Percentiles rank a stretch among this genome's conserved stretches.
Conservation (phyloP, 2,888 invertebrate species). For the Gandaritis pyraliata region DNA sequence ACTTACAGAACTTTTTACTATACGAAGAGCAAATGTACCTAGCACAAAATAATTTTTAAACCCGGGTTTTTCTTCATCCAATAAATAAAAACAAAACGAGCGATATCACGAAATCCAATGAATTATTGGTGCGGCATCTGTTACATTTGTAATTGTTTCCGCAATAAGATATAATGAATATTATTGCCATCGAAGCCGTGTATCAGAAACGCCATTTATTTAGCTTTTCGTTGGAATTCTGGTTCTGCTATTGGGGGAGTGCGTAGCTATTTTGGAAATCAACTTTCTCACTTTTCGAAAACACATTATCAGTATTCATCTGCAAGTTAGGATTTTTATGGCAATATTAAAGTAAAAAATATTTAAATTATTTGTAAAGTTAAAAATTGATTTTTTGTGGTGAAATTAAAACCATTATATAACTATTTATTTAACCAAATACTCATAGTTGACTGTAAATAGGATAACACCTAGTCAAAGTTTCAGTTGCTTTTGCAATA, state of each 20-base stretch:
- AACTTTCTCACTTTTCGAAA: constrained; percentile 5
- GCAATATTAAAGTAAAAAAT: too few species aligned
- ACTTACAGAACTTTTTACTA: too few species aligned
- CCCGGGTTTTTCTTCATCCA: constrained; percentile 15
- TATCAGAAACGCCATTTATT: constrained; percentile 22
- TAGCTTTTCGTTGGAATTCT: constrained; percentile 25
- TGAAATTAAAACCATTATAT: too few species aligned
- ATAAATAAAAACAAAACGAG: constrained; percentile 27
- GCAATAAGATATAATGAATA: constrained; percentile 53
- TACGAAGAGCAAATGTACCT: too few species aligned
- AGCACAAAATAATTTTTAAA: constrained; percentile 5
- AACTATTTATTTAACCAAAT: too few species aligned
- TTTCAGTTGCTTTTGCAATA: not conserved
- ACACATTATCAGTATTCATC: too few species aligned
- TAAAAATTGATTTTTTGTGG: too few species aligned
- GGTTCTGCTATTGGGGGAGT: constrained; percentile 15
- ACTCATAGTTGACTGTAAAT: too few species aligned
- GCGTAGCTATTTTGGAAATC: not conserved
- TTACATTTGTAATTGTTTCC: constrained; percentile 55
- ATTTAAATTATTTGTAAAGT: too few species aligned
- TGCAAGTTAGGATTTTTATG: too few species aligned
- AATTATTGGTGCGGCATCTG: constrained; percentile 36
- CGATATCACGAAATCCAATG: constrained; percentile 32
- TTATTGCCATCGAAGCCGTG: constrained; percentile 25
- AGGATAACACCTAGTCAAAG: not conserved